Base-by-base conservation (phyloP, 2,797 vertebrate species). In the Rousettus madagascariensis region DNA sequence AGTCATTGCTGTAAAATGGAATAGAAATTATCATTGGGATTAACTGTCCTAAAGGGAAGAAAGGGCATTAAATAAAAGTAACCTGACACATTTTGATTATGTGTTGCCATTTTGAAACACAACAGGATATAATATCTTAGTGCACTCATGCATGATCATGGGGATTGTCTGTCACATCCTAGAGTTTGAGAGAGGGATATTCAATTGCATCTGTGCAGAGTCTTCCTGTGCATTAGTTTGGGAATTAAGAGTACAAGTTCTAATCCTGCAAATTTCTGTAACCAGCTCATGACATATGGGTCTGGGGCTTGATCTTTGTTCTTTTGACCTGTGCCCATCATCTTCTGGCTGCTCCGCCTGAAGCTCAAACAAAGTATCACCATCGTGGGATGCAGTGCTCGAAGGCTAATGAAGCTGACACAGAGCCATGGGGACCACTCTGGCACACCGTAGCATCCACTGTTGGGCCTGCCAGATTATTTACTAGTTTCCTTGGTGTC, bases 401-500 rank as follows among this genome's bases (percentile, higher is more conserved):
- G 9, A 15, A 74, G 43, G 77, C 5, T 3, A 36, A 95, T 7
- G 46, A 3, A 2, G 82, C 74, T 59, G 95, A 96, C 51, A 49
- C 68, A 66, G 72, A 93, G n/a, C 83, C 59, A 4, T 1, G 0
- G 90, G 90, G 66, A 78, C n/a, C 13, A 19, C 17, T 33, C 74
- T 4, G n/a, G 77, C 8, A 17, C 41, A 41, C 16, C 0, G 0
- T 22, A 2, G 30, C 12, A 26, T 92, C 72, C 69, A 7, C 79
- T 90, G 6, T 43, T 66, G 68, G 96, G 11, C 4, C 72, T 61
- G 49, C 55, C 51, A 86, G 66, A 30, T 95, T 95, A 96, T 51
- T 92, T 95, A 69, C 80, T 94, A 65, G 28, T 41, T 95, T 92
- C 46, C 65, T 94, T 74, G 65, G 91, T 97, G 96, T 94, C 96